Evolutionary conservation across 2,888 invertebrate genomes (phyloP), one percentile per base, ranked within the genome.

Genomic region (Morinoia aosen): DNA sequence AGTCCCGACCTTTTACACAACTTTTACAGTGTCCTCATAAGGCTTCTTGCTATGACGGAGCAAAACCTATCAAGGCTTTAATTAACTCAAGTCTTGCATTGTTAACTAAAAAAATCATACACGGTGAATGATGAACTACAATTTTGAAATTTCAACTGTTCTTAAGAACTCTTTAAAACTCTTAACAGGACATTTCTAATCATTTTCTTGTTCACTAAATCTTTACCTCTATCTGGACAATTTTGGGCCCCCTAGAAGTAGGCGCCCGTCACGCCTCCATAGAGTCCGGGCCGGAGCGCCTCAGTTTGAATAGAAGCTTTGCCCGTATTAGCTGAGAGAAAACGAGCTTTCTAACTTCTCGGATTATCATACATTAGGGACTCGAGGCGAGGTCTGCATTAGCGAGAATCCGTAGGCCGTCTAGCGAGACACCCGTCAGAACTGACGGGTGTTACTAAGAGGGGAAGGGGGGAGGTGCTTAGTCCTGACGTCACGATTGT

Each of bases 341-440:
- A 90, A 90, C 90, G 90, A 90, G 90, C 90, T 90, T 90, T 48
- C 90, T 90, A 90, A 90, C 90, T 90, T 90, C 39, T 48, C 90
- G 33, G 90, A 90, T 90, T 90, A 90, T 40, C 90, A 90, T 90
- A 90, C 40, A 90, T 90, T 90, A 90, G 48, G 40, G 48, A 90
- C 90, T 90, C 90, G 4, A 90, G 90, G 90, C 12, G 90, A 90
- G 40, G 40, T 48, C 90, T 90, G 90, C 90, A 90, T 90, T 90
- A 90, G 90, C 40, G 40, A 40, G 90, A 90, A 90, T 90, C 90
- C 39, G 16, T 19, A 3, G 76, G 25, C 76, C 76, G 40, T 40
- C 90, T 40, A 48, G 90, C 90, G 90, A 39, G 10, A 90, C 90
- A 40, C 90, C 90, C 90, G 90, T 90, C 90, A 90, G 40, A 90